These are phyloP conservation scores for Kryptolebias ocellatus DNA, from an alignment of 2,797 vertebrate genomes.

Conservation along the genomic window DNA sequence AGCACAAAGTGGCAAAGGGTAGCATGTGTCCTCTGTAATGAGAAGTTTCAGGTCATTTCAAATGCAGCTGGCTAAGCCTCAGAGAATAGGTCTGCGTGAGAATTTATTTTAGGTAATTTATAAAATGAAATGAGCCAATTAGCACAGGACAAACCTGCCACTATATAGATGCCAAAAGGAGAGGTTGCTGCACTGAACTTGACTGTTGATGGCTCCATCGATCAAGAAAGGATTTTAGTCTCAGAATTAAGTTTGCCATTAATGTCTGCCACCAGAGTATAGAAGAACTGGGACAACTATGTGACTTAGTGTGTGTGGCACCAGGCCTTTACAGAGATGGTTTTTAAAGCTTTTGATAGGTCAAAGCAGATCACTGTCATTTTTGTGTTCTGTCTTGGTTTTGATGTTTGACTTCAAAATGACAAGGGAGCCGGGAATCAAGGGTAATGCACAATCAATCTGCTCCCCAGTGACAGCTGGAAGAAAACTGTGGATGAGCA, in stretches of 20 bases:
- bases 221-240: constrained; percentile 78
- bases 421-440: constrained; percentile 59
- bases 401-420: constrained; percentile 64
- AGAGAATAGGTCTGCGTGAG: constrained; percentile 49
- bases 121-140: constrained; percentile 81
- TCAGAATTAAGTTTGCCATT: constrained; percentile 76
- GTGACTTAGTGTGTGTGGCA: constrained; percentile 54
- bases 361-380: constrained; percentile 61
- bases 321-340: constrained; percentile 46
- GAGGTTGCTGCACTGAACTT: constrained; percentile 71
- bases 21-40: constrained; percentile 67
- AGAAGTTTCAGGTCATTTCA: constrained; percentile 68
- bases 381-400: constrained; percentile 40
- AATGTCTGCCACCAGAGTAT: constrained; percentile 66
- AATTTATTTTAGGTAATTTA: constrained; percentile 75
- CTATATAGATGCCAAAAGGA: constrained; percentile 73
- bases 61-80: constrained; percentile 60
- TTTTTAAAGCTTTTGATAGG: constrained; percentile 62
- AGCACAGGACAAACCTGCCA: constrained; percentile 76
- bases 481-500: constrained; percentile 47
- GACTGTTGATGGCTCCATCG: constrained; percentile 80
- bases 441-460: constrained; percentile 61
- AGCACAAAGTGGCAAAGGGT: constrained; percentile 41
- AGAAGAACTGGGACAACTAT: constrained; percentile 78
- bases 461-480: constrained; percentile 41